Conservation (phyloP, 2,797 vertebrate genomes). For the Poecilia gillii region DNA sequence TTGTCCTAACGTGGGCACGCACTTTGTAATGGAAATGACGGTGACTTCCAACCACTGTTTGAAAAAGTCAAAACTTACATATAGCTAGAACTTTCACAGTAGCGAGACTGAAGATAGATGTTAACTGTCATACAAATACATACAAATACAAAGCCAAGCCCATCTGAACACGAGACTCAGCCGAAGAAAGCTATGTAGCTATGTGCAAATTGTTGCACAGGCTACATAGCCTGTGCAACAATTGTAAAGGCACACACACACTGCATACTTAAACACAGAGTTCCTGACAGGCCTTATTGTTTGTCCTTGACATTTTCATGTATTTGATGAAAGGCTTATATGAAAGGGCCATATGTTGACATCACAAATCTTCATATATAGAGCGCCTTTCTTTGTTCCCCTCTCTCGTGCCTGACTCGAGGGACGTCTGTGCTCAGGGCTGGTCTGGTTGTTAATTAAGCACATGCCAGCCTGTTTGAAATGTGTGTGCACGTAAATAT, state of each 20-base stretch:
- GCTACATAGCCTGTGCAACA: too few relatives aligned
- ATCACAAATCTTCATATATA: constrained; percentile 66
- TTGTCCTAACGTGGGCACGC: constrained; percentile 50
- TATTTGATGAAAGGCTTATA: constrained; percentile 63
- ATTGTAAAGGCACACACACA: background rate
- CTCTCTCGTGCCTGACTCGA: constrained; percentile 44
- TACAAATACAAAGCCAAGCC: constrained; percentile 6
- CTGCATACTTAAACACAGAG: constrained; percentile 9
- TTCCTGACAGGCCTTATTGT: constrained; percentile 48
- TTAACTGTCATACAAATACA: background rate
- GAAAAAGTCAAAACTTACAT: constrained; percentile 38
- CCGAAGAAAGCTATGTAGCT: background rate
- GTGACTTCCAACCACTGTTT: constrained; percentile 48
- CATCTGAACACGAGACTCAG: background rate
- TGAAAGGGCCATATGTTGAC: constrained; percentile 65
- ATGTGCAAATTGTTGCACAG: background rate
- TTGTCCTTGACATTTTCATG: constrained; percentile 72
- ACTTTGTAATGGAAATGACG: constrained; percentile 69
- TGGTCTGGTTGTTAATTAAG: constrained; percentile 69
- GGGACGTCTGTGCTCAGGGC: constrained; percentile 46
- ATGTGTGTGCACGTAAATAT: constrained; percentile 30
- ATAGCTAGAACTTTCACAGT: constrained; percentile 16
- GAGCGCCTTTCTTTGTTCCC: constrained; percentile 63
- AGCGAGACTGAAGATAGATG: background rate
- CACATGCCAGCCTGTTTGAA: constrained; percentile 53